Percentiles rank a stretch among this genome's conserved stretches.
Conservation (phyloP, 2,797 vertebrate genomes). For the Melanotaenia nigrans region DNA sequence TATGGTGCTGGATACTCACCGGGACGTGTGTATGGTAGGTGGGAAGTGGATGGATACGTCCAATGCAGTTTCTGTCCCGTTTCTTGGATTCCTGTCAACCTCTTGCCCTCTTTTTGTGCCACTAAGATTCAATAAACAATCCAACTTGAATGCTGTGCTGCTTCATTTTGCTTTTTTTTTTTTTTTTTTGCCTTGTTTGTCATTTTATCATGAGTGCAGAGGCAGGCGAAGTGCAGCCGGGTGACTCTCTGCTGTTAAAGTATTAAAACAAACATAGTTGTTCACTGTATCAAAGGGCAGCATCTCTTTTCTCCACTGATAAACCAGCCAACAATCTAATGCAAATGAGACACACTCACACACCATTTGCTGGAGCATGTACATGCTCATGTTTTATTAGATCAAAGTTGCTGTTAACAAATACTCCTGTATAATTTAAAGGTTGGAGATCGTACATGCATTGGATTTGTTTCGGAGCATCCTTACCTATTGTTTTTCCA, state of each 20-base stretch:
- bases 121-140: conserved; percentile 10
- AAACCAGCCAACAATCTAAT: conserved; percentile 38
- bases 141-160: conserved; percentile 7
- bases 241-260: conserved; percentile 51
- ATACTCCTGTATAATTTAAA: conserved; percentile 26
- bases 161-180: conserved; percentile 16
- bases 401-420: conserved; percentile 40
- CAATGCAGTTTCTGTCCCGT: conserved; percentile 47
- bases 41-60: conserved; percentile 69
- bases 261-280: conserved; percentile 60
- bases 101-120: conserved; percentile 7
- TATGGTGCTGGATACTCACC: conserved; percentile 51
- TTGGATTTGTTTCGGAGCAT: not conserved
- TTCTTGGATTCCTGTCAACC: conserved; percentile 14
- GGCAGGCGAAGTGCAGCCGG: conserved; percentile 16
- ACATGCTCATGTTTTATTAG: conserved; percentile 31
- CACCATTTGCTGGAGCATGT: conserved; percentile 28
- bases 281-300: conserved; percentile 63
- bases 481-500: not conserved
- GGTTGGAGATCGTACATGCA: conserved; percentile 17
- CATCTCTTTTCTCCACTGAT: conserved; percentile 44
- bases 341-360: conserved; percentile 49
- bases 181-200: conserved; percentile 18
- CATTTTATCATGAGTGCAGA: conserved; percentile 30
- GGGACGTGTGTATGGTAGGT: conserved; percentile 61